A percentile compares a stretch with the other conserved stretches of the same genome.
Conservation (phyloP, 2,888 invertebrate genomes). For the Ochropleura plecta region DNA sequence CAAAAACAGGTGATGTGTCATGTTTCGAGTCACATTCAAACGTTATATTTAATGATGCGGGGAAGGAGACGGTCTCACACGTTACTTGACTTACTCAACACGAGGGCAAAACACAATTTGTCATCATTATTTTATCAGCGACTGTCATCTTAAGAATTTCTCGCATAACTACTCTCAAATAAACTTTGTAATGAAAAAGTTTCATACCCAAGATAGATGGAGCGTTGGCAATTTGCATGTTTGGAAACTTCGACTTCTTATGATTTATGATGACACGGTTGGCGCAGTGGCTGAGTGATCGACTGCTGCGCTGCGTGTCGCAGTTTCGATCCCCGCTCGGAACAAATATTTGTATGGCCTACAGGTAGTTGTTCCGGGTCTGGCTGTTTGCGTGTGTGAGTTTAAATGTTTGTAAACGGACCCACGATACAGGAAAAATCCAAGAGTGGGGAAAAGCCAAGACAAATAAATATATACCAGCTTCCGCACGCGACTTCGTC, state of each 20-base stretch:
- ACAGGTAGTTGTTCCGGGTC: too few species aligned
- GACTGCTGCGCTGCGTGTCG: too few species aligned
- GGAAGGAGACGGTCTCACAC: not conserved
- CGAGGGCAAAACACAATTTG: slow-evolving; percentile 7
- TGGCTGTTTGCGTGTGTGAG: too few species aligned
- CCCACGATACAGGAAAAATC: too few species aligned
- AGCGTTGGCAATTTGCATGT: slow-evolving; percentile 7
- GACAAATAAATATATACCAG: too few species aligned
- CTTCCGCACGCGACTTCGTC: too few species aligned
- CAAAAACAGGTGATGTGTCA: not conserved
- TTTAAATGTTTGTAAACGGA: too few species aligned
- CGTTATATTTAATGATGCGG: not conserved
- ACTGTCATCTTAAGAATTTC: slow-evolving; percentile 5
- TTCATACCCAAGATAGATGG: not conserved
- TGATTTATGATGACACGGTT: slow-evolving; percentile 7
- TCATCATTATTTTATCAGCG: slow-evolving; percentile 23
- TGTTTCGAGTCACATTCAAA: not conserved
- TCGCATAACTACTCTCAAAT: not conserved
- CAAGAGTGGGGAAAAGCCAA: too few species aligned
- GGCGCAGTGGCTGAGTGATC: too few species aligned
- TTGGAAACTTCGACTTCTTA: slow-evolving; percentile 10
- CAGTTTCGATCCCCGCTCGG: too few species aligned
- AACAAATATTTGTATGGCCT: too few species aligned
- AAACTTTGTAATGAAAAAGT: slow-evolving; percentile 4
- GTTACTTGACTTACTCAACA: not conserved